Conservation (phyloP, 2,888 invertebrate species). For the Leucophora obtusa region DNA sequence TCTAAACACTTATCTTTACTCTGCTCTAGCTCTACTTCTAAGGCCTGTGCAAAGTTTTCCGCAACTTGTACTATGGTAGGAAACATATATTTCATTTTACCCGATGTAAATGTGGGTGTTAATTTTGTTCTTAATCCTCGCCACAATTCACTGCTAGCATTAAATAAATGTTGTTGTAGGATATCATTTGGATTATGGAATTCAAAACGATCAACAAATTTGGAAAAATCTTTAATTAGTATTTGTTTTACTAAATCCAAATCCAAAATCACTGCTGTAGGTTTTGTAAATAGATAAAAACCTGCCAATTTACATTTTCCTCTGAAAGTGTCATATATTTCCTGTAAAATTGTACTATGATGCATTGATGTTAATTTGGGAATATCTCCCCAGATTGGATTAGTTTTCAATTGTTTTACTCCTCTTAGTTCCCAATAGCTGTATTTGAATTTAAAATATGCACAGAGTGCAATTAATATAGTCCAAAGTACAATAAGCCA, state of each 20-base stretch:
- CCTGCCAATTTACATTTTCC: conserved; percentile 68
- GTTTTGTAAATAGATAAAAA: conserved; percentile 69
- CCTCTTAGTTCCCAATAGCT: conserved; percentile 69
- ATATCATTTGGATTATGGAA: conserved; percentile 70
- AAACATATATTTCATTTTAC: conserved; percentile 80
- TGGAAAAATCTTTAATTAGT: conserved; percentile 76
- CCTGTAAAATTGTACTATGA: conserved; percentile 65
- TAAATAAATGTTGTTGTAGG: conserved; percentile 73
- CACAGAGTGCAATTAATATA: conserved; percentile 62
- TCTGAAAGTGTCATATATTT: conserved; percentile 70
- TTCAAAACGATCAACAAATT: conserved; percentile 74
- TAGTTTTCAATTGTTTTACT: conserved; percentile 66
- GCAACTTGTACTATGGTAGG: conserved; percentile 73
- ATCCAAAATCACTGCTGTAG: conserved; percentile 69
- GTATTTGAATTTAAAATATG: conserved; percentile 66
- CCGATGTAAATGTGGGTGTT: conserved; percentile 79
- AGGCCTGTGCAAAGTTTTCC: conserved; percentile 62
- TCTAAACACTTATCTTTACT: conserved; percentile 69
- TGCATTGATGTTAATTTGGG: conserved; percentile 66
- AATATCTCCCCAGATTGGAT: conserved; percentile 68
- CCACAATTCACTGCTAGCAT: conserved; percentile 78
- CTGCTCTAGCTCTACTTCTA: conserved; percentile 47
- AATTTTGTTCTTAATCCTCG: conserved; percentile 77
- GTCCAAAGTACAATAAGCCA: conserved; percentile 63
- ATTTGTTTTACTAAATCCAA: conserved; percentile 74